Conservation (phyloP, 2,888 invertebrate species). For the Epinotia nisella region DNA sequence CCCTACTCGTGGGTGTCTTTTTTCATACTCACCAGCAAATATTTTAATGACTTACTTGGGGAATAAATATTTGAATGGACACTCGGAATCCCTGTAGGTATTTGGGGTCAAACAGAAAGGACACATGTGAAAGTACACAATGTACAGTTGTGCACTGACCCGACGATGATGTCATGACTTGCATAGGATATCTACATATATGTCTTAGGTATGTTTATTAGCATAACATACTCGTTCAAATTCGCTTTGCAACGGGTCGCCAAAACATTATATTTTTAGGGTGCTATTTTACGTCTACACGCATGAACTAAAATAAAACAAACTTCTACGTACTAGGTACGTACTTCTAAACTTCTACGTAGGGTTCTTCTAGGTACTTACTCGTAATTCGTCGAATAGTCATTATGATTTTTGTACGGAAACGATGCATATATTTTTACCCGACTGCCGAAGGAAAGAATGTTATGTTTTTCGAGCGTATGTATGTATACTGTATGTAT, state of each 20-base stretch:
- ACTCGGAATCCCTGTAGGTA: background rate
- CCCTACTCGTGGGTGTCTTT: background rate
- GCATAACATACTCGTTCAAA: background rate
- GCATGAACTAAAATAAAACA: too few species aligned
- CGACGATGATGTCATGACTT: background rate
- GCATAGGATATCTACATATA: background rate
- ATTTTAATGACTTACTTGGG: background rate
- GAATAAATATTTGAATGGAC: constrained; percentile 1
- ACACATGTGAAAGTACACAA: constrained; percentile 17
- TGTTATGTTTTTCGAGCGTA: too few species aligned
- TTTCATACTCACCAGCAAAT: background rate
- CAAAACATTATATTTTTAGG: too few species aligned
- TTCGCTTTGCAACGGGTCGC: background rate
- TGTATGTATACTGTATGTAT: too few species aligned
- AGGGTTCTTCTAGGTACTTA: too few species aligned
- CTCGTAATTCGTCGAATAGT: background rate
- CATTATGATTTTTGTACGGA: too few species aligned
- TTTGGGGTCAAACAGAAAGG: background rate
- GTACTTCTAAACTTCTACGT: too few species aligned
- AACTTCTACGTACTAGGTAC: too few species aligned
- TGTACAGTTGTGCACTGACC: constrained; percentile 8
- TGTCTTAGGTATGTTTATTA: too few species aligned
- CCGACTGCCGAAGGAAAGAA: too few species aligned
- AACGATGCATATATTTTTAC: too few species aligned
- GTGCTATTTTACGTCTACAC: too few species aligned